Evolutionary conservation across 2,888 invertebrate genomes (phyloP).

Genomic region (Melieria omissa): DNA sequence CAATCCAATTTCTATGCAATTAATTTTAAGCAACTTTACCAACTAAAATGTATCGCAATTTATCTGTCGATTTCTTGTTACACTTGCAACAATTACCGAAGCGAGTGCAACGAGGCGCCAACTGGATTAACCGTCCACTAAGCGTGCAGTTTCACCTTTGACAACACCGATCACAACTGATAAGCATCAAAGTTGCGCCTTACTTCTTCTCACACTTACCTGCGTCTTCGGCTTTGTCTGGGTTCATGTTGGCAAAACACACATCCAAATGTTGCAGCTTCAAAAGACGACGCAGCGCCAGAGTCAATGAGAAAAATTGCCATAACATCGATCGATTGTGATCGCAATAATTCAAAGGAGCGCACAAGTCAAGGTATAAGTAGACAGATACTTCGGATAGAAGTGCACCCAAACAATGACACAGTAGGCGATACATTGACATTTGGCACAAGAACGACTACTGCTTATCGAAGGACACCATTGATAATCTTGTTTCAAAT

Average conservation of each 20-base stretch:
- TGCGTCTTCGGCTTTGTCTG: not conserved
- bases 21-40: no score
- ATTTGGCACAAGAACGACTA: not conserved
- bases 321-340: no score
- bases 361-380: no score
- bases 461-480: no score
- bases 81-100: not conserved
- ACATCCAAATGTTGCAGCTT: no score
- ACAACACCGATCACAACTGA: constrained; percentile 30
- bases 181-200: constrained; percentile 28
- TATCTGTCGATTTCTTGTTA: no score
- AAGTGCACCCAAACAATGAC: constrained; percentile 26
- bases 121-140: constrained; percentile 12
- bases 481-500: constrained; percentile 13
- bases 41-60: no score
- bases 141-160: constrained; percentile 12
- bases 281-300: no score
- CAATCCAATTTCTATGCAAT: no score
- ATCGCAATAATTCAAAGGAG: no score
- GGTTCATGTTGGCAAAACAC: constrained; percentile 12
- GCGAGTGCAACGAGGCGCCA: constrained; percentile 21
- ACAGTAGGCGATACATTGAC: constrained; percentile 31
- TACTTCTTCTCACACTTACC: not conserved
- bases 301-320: no score
- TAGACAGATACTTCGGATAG: no score